Percentiles rank a stretch among this genome's conserved stretches.
Conservation (phyloP, 1,140 invertebrate genomes). For the Monochamus saltuarius region DNA sequence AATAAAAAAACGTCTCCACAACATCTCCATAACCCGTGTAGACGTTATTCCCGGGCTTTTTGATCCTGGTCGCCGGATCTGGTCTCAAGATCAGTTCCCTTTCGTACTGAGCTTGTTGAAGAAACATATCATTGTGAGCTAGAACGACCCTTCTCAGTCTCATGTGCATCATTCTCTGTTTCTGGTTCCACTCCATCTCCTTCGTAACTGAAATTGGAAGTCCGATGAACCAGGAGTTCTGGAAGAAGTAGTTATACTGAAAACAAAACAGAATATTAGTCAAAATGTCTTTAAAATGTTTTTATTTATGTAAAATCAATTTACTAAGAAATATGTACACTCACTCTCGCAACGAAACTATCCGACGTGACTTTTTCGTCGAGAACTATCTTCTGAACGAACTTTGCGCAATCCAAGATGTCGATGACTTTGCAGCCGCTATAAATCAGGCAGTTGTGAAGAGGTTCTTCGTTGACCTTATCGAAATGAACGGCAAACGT, state of each 20-base stretch:
- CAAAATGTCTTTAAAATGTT: no score
- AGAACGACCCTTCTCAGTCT: slow-evolving; percentile 38
- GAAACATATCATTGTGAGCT: slow-evolving; percentile 42
- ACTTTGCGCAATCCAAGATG: slow-evolving; percentile 38
- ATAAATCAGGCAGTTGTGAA: slow-evolving; percentile 22
- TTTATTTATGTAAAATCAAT: no score
- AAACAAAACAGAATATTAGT: slow-evolving; percentile 15
- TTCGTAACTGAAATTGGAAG: slow-evolving; percentile 28
- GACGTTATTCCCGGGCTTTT: slow-evolving; percentile 34
- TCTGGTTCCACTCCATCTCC: slow-evolving; percentile 32
- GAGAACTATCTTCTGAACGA: slow-evolving; percentile 21
- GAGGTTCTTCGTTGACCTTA: slow-evolving; percentile 35
- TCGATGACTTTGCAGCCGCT: slow-evolving; percentile 44
- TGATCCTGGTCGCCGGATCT: slow-evolving; percentile 9
- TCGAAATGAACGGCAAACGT: slow-evolving; percentile 43
- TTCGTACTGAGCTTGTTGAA: slow-evolving; percentile 38
- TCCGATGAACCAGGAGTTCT: slow-evolving; percentile 40
- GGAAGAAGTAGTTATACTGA: slow-evolving; percentile 39
- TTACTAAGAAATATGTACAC: not conserved
- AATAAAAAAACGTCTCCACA: slow-evolving; percentile 38
- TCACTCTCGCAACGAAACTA: slow-evolving; percentile 19
- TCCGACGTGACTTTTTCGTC: slow-evolving; percentile 23
- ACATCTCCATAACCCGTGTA: slow-evolving; percentile 44
- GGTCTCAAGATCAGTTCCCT: slow-evolving; percentile 32
- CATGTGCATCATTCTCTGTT: slow-evolving; percentile 43